A percentile compares a stretch with the other conserved stretches of the same genome.
Conservation (phyloP, 2,113 vertebrate species). For the Spea bombifrons region DNA sequence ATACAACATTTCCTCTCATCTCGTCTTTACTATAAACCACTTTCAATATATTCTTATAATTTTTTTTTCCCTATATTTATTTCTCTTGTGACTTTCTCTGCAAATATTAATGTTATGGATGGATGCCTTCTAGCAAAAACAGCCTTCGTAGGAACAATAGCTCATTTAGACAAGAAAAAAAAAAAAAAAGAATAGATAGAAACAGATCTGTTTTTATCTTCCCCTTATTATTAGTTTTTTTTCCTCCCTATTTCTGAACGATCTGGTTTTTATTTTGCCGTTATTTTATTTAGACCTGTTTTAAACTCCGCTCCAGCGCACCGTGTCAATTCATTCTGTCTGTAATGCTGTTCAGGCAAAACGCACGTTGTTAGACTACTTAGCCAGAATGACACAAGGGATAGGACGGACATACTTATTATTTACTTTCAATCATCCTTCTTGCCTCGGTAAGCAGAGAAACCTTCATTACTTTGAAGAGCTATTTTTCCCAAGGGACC, state of each 20-base stretch:
- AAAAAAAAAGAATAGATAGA: not conserved
- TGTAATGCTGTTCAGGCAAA: constrained; percentile 8
- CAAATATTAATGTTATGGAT: not conserved
- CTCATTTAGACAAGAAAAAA: not conserved
- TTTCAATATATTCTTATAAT: not conserved
- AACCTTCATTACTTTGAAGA: constrained; percentile 26
- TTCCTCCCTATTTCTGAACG: not conserved
- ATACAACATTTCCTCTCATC: not conserved
- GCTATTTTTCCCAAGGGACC: constrained; percentile 1
- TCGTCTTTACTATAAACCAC: not conserved
- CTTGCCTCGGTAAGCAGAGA: constrained; percentile 14
- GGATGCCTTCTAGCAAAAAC: not conserved
- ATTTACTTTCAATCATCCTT: constrained; percentile 25
- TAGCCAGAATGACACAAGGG: constrained; percentile 2
- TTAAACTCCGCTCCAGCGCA: not conserved
- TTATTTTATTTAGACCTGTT: not conserved
- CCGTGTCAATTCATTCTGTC: constrained; percentile 1
- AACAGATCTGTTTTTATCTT: not conserved
- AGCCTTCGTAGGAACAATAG: not conserved
- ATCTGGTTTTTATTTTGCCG: not conserved
- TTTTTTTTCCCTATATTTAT: constrained; percentile 3
- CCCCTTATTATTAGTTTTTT: not conserved
- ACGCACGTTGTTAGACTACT: constrained; percentile 22
- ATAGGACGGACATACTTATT: constrained; percentile 5
- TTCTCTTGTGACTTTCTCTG: not conserved